Conservation (phyloP, 2,797 vertebrate genomes). For the Carduelis carduelis region DNA sequence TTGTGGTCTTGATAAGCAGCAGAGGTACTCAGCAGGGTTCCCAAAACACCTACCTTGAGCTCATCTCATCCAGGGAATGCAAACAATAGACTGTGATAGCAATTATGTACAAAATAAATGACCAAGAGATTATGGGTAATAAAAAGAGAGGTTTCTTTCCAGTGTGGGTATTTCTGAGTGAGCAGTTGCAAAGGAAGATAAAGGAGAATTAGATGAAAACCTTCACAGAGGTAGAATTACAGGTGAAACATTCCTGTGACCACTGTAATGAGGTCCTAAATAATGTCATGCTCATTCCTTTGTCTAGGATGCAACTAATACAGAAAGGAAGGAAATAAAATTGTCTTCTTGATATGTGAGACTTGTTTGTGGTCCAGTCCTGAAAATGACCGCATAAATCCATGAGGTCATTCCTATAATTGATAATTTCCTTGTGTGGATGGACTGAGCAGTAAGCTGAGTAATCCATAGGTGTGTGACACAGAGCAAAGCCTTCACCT, state of each 20-base stretch:
- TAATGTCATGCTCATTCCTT: not conserved
- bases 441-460: not conserved
- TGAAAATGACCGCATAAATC: not conserved
- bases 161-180: not conserved
- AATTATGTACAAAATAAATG: not conserved
- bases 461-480: not conserved
- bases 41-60: not conserved
- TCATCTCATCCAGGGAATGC: not conserved
- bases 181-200: not conserved
- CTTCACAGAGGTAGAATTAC: not conserved
- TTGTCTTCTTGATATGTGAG: not conserved
- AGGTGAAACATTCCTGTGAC: not conserved
- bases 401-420: not conserved
- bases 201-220: not conserved
- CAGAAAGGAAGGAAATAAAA: not conserved
- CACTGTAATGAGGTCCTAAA: not conserved
- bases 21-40: not conserved
- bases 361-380: not conserved
- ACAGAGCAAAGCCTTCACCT: not conserved
- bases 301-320: not conserved
- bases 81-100: not conserved
- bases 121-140: not conserved
- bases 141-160: not conserved
- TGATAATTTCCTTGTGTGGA: not conserved
- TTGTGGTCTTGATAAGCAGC: accelerated